A percentile compares a stretch with the other conserved stretches of the same genome.
These are phyloP conservation scores for Pseudolaguvia tuberculata DNA, from an alignment of 2,113 vertebrate species.

Conservation along the genomic window DNA sequence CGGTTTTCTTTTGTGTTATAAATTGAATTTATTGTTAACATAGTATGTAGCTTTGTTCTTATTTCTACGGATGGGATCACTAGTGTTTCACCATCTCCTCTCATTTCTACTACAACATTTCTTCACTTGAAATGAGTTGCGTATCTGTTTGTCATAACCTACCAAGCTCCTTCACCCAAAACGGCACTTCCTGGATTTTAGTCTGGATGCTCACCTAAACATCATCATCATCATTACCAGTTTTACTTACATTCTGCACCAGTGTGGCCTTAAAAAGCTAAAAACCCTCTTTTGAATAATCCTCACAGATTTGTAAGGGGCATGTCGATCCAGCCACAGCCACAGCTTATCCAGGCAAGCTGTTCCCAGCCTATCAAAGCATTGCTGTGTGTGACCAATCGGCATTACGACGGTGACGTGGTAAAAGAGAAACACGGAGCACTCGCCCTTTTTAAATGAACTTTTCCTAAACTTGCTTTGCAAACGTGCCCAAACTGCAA, in stretches of 20 bases:
- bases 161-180: neutral
- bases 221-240: neutral
- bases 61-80: too few species aligned
- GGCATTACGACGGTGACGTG: slow-evolving; percentile 49
- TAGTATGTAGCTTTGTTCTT: too few species aligned
- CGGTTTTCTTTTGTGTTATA: too few species aligned
- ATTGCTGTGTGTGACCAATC: slow-evolving; percentile 56
- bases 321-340: neutral
- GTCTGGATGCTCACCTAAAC: neutral
- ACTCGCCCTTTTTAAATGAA: slow-evolving; percentile 64
- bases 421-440: slow-evolving; percentile 48
- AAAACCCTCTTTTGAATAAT: slow-evolving; percentile 17
- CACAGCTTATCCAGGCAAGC: neutral
- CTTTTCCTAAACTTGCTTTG: slow-evolving; percentile 68
- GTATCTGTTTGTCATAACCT: neutral
- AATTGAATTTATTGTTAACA: too few species aligned
- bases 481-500: slow-evolving; percentile 72
- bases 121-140: neutral
- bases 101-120: neutral
- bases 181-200: neutral
- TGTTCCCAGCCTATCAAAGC: slow-evolving; percentile 27
- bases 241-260: neutral
- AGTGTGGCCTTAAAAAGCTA: neutral
- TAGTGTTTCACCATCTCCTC: too few species aligned
- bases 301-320: neutral